Evolutionary conservation across 92 coral and sea anemone species (phyloP).

Genomic region (Ricordea florida): DNA sequence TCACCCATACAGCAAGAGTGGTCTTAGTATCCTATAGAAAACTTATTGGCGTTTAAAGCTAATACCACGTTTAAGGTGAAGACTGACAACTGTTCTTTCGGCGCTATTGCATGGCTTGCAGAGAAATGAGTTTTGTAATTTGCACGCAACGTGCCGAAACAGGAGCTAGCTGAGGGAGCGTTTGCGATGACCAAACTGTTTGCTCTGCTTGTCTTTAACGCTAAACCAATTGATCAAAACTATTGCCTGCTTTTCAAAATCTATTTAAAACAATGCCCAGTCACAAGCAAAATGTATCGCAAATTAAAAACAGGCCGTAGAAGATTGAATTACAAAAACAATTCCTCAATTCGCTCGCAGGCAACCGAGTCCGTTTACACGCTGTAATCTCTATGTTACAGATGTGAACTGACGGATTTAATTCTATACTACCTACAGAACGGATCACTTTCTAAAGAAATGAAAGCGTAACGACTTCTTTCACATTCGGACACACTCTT

Average conservation of each 20-base stretch:
- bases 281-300: conserved; percentile 38
- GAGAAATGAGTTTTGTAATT: no score
- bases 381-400: background rate
- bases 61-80: no score
- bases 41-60: no score
- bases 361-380: background rate
- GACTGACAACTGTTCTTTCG: no score
- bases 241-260: conserved; percentile 17
- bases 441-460: background rate
- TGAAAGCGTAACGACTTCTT: conserved; percentile 31
- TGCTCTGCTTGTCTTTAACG: background rate
- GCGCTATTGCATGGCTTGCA: no score
- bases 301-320: conserved; percentile 36
- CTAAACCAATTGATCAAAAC: conserved; percentile 20
- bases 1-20: no score
- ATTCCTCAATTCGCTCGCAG: no score
- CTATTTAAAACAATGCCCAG: conserved; percentile 42
- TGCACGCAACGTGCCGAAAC: conserved; percentile 1
- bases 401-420: background rate
- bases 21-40: no score
- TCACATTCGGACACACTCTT: conserved; percentile 52
- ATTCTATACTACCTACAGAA: background rate
- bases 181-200: background rate
- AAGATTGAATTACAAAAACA: conserved; percentile 41
- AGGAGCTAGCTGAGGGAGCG: no score